Base-by-base conservation (phyloP, 2,797 vertebrate genomes). In the Trichosurus vulpecula region DNA sequence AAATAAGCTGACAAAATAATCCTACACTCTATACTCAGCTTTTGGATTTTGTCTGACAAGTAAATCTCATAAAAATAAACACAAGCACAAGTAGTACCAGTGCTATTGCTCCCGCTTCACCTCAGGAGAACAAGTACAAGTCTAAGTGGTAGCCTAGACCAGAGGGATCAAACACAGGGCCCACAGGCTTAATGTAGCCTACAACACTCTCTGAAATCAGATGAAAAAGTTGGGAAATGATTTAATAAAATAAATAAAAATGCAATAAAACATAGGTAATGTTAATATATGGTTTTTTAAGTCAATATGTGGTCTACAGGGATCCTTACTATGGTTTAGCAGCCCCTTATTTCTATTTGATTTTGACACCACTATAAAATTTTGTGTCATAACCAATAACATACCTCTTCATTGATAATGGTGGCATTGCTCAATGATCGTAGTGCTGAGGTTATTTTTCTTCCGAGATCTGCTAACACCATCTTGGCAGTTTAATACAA, bases 401-500 rank as follows among this genome's bases (percentile, higher is more conserved):
- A 30, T 98, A 99, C 99, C 99, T 99, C 99, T 96, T 99, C 99
- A 96, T 99, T 99, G 98, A 99, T 99, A 98, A 99, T 99, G 0
- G 99, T 99, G 98, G 99, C 99, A 97, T 99, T 99, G 99, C 99
- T 99, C 99, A 99, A 98, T 0, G 99, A 99, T 98, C 99, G 99
- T 98, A 99, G 98, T 55, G 99, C 99, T 89, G 99, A 99, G 93
- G 99, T 99, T 98, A 99, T 99, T 98, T 99, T 99, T 98, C 99
- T 99, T 97, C 99, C 99, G 93, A 99, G 99, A 98, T 99, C 99
- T 90, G 99, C 99, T 94, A 99, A 98, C 98, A 99, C 99, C 99
- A 99, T 99, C 97, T 98, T 99, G 99, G 97, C 98, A 0, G 96
- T 97, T 98, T 98, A 96, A 96, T 92, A 96, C 51, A 16, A 9